Conservation (phyloP, 2,113 vertebrate species). For the Sinosuthora webbiana region DNA sequence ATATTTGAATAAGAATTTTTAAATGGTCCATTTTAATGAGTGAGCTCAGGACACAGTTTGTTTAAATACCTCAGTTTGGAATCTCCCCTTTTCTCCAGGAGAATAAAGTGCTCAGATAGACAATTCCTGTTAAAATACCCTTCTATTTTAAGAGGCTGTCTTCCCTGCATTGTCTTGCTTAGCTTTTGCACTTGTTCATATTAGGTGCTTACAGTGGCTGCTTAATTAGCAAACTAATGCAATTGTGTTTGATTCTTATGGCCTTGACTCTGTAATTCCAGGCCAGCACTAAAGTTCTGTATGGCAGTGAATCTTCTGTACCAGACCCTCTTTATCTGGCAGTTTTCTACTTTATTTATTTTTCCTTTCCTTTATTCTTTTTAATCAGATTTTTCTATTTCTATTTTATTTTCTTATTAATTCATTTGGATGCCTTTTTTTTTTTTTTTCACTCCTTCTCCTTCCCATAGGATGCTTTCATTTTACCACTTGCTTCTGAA, state of each 20-base stretch:
- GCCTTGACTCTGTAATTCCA: neutral
- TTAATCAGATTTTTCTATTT: neutral
- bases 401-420: neutral
- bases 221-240: slow-evolving; percentile 49
- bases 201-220: neutral
- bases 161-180: neutral
- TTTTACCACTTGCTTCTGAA: neutral
- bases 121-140: neutral
- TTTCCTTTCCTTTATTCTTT: neutral
- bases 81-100: neutral
- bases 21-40: neutral
- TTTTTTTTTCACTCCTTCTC: neutral
- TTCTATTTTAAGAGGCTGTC: neutral
- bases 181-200: neutral
- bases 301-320: neutral
- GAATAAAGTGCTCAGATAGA: neutral
- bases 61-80: neutral
- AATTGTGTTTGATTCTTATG: neutral
- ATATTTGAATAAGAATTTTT: neutral
- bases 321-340: neutral
- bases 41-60: neutral
- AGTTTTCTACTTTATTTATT: neutral
- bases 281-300: neutral
- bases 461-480: neutral
- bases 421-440: neutral